Evolutionary conservation across 1,140 invertebrate genomes (phyloP).

Genomic region (Drosophila pallidifrons): DNA sequence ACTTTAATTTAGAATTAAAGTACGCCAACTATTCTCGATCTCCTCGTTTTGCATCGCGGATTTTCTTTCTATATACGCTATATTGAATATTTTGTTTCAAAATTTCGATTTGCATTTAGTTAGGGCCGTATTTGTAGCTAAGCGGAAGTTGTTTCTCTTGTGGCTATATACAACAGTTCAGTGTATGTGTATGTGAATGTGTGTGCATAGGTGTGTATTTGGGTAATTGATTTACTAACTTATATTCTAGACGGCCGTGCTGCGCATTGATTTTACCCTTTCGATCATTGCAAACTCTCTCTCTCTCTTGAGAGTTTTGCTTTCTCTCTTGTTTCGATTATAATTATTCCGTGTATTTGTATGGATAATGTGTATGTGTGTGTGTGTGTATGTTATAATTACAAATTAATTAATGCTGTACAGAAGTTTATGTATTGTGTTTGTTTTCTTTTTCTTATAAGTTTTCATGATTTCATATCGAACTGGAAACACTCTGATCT

Average conservation of each 20-base stretch:
- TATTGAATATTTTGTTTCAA: conserved; percentile 43
- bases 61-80: conserved; percentile 7
- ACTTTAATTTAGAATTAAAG: conserved; percentile 78
- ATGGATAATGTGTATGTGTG: conserved; percentile 27
- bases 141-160: conserved; percentile 71
- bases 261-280: conserved; percentile 8
- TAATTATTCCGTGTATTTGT: conserved; percentile 38
- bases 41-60: conserved; percentile 18
- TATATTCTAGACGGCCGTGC: conserved; percentile 71
- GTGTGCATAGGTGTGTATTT: conserved; percentile 20
- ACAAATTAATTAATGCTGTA: conserved; percentile 83
- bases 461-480: conserved; percentile 20
- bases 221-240: conserved; percentile 74
- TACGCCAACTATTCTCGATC: conserved; percentile 30
- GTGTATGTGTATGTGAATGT: conserved; percentile 32
- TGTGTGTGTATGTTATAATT: conserved; percentile 59
- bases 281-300: conserved; percentile 6
- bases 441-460: conserved; percentile 16
- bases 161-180: conserved; percentile 67
- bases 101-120: conserved; percentile 47
- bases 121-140: conserved; percentile 56
- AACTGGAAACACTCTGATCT: conserved; percentile 1
- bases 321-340: conserved; percentile 36
- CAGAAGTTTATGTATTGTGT: conserved; percentile 57
- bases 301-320: conserved; percentile 3